A percentile compares a stretch with the other conserved stretches of the same genome.
phyloP scores from a whole-genome alignment of 2,888 invertebrate genomes.

The Parnassius mnemosyne region DNA sequence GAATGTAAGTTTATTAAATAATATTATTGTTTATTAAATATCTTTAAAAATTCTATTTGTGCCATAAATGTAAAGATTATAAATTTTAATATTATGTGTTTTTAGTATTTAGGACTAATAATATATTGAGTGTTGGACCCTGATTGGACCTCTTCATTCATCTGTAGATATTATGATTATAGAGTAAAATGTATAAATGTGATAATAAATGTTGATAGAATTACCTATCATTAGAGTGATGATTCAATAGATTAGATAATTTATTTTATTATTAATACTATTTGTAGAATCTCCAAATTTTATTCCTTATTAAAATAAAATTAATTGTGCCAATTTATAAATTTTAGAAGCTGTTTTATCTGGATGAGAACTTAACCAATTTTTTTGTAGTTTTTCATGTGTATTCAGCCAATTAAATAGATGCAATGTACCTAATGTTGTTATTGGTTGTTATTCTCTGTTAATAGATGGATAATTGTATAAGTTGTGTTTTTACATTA shows the following conservation, averaged over 20 bases:
- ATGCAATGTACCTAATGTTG: conserved; percentile 52
- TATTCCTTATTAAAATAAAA: conserved; percentile 30
- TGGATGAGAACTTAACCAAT: conserved; percentile 34
- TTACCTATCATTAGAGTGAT: conserved; percentile 3
- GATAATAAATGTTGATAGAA: conserved; percentile 46
- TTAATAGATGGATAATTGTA: conserved; percentile 55
- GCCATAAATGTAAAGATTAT: conserved; percentile 28
- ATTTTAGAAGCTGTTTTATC: conserved; percentile 41
- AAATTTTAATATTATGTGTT: conserved; percentile 10
- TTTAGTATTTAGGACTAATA: conserved; percentile 16
- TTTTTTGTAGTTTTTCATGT: conserved; percentile 20
- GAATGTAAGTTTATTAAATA: conserved; percentile 1
- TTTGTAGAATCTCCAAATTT: conserved; percentile 32
- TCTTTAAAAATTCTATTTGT: conserved; percentile 10
- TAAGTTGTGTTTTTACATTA: conserved; percentile 74
- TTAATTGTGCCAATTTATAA: conserved; percentile 57
- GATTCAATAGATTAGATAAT: conserved; percentile 28
- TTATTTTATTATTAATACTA: conserved; percentile 36
- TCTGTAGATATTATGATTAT: conserved; percentile 40
- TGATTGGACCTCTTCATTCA: conserved; percentile 9
- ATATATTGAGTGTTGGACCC: conserved; percentile 29
- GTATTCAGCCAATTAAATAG: conserved; percentile 39
- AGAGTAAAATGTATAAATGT: conserved; percentile 55
- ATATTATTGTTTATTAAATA: not conserved
- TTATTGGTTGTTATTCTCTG: conserved; percentile 56